Evolutionary conservation across 1,140 invertebrate genomes (phyloP), one percentile per base, ranked within the genome.

Genomic region (Drosophila persimilis): DNA sequence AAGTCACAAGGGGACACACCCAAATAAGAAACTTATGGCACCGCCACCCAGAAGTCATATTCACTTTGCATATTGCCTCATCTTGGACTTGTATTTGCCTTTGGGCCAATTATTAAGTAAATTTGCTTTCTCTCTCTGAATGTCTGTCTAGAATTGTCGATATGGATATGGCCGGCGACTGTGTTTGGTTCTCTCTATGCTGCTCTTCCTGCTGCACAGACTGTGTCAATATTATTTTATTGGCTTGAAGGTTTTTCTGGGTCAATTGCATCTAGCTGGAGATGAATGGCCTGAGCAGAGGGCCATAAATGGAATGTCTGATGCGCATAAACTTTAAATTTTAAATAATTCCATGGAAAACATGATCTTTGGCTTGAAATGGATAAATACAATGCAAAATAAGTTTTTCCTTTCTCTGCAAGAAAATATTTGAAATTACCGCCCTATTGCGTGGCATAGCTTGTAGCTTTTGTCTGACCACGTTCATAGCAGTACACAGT

Each of bases 101-200:
- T 61, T 61, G 46, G 59, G 52, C 56, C 76, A 79, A 79, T 75
- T 54, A 70, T 77, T 70, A 71, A 63, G 64, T 65, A 72, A 65
- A 64, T 61, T 74, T 60, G 47, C 35, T 45, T 56, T 51, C 41
- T 7, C 50, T 51, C 22, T 56, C 35, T 31, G 3, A 39, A 39
- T 39, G 60, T 31, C 51, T 11, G 59, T 45, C 66, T 69, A 39
- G 43, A 54, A 51, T 59, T 80, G 76, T 76, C 55, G 76, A 79
- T 79, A 79, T 48, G 64, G 41, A 54, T 66, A 51, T 64, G 51
- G 60, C 48, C 53, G 29, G 24, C 22, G 45, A 51, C 31, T 39
- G 39, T 26, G 35, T 8, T 50, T 24, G 17, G 31, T 2, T 1
- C 26, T 6, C 9, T 17, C 4, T 11, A 26, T 26, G 24, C 24